These are phyloP conservation scores for Helogale parvula DNA, from an alignment of 2,113 vertebrate species.

Conservation along the genomic window DNA sequence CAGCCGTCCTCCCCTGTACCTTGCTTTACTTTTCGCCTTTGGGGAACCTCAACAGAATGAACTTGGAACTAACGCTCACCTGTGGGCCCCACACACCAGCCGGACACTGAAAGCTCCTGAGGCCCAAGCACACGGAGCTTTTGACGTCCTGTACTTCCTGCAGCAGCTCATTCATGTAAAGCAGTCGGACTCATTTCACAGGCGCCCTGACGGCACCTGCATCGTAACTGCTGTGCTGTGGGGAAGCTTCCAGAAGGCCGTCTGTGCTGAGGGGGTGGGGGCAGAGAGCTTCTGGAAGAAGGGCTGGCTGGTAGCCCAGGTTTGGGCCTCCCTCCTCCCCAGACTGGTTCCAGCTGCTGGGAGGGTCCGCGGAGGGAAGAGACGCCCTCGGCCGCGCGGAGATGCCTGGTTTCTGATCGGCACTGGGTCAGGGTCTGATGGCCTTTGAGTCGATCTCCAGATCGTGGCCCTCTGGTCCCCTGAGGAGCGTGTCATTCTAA, in stretches of 20 bases:
- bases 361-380: neutral
- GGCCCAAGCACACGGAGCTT: neutral
- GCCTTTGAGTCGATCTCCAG: neutral
- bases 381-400: too few species aligned
- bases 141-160: neutral
- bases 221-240: neutral
- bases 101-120: neutral
- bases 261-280: neutral
- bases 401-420: neutral
- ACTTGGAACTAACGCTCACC: neutral
- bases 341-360: neutral
- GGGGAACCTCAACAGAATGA: slow-evolving; percentile 2
- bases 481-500: neutral
- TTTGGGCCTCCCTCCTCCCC: neutral
- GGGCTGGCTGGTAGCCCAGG: neutral
- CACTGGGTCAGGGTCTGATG: neutral
- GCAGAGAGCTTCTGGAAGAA: neutral
- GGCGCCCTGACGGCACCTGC: neutral
- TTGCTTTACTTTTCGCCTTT: slow-evolving; percentile 15
- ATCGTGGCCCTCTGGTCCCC: neutral
- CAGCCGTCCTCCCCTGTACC: neutral
- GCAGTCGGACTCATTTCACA: neutral
- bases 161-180: neutral
- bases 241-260: neutral
- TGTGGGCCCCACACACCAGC: neutral